Evolutionary conservation across 2,888 invertebrate species (phyloP), one percentile per base, ranked within the genome.

Genomic region (Helicoverpa assulta): DNA sequence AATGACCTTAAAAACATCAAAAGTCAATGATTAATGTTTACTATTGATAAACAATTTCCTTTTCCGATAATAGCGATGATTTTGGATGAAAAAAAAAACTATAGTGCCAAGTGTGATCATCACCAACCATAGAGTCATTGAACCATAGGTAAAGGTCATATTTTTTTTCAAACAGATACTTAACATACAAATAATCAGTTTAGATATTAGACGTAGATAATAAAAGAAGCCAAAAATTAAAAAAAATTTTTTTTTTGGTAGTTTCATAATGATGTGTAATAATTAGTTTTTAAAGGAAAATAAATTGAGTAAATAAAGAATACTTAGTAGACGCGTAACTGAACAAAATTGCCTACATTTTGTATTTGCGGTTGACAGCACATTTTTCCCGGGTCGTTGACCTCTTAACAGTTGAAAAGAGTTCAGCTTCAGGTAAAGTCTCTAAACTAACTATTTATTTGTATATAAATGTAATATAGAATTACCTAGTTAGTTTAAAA

Each of bases 321-420:
- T 16, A 47, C 18, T 43, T 53, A 12, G 54, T 61, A 74, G 60
- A 64, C 52, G 65, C 69, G 61, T 81, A 82, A 81, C 73, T 80
- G 76, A 83, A 70, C 65, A 71, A 61, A 71, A 80, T 83, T 78
- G 81, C 83, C 56, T 79, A 80, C 82, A 81, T 78, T 78, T 60
- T 64, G 51, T 86, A 85, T 85, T 85, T 85, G 88, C 86, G 87
- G 90, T 89, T 90, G 89, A 88, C 89, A 86, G 88, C 88, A 87
- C 83, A 85, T 86, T 89, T 93, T 94, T 93, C 94, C 93, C 90
- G 93, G 93, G 93, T 94, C 91, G 89, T 70, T 83, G 91, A 91
- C 89, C 92, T 81, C 71, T 89, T 91, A 88, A 90, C 91, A 87
- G 81, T 81, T 80, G 66, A 67, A 73, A 50, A 47, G n/a, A n/a